phyloP scores from a whole-genome alignment of 1,140 invertebrate species.

The Caenorhabditis briggsae region DNA sequence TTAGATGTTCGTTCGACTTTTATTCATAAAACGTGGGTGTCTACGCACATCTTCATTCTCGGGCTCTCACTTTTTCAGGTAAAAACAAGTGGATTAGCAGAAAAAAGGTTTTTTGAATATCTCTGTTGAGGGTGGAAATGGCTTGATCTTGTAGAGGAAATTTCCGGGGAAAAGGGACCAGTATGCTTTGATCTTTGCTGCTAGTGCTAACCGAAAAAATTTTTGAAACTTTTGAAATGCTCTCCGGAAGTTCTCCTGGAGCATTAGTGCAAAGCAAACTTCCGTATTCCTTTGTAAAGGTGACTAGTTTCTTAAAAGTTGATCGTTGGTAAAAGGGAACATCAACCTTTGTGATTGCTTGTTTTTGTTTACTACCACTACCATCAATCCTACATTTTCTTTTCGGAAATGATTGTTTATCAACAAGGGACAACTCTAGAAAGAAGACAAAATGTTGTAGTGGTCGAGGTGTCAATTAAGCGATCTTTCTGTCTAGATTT shows the following conservation, averaged over 20 bases:
- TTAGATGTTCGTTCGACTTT: not conserved
- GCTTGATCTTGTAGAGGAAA: not conserved
- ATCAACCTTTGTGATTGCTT: not conserved
- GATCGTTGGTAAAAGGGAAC: slow-evolving; percentile 12
- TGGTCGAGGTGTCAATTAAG: not conserved
- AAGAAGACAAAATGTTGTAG: slow-evolving; percentile 36
- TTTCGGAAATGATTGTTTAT: slow-evolving; percentile 18
- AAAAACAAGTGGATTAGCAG: slow-evolving; percentile 35
- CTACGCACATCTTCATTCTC: slow-evolving; percentile 9
- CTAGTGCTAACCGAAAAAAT: not conserved
- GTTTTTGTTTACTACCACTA: not conserved
- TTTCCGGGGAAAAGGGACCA: not conserved
- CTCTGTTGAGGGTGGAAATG: not conserved
- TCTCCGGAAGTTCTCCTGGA: not conserved
- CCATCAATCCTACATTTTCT: not conserved
- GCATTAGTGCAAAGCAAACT: not conserved
- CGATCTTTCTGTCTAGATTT: slow-evolving; percentile 17
- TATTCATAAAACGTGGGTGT: slow-evolving; percentile 16
- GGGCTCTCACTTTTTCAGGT: not conserved
- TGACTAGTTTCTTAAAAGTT: not conserved
- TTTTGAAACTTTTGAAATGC: not conserved
- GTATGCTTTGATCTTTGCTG: not conserved
- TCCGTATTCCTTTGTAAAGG: not conserved
- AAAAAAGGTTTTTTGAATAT: not conserved
- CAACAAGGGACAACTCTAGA: not conserved